A percentile compares a stretch with the other conserved stretches of the same genome.
Conservation (phyloP, 2,113 vertebrate species). For the Anguilla rostrata region DNA sequence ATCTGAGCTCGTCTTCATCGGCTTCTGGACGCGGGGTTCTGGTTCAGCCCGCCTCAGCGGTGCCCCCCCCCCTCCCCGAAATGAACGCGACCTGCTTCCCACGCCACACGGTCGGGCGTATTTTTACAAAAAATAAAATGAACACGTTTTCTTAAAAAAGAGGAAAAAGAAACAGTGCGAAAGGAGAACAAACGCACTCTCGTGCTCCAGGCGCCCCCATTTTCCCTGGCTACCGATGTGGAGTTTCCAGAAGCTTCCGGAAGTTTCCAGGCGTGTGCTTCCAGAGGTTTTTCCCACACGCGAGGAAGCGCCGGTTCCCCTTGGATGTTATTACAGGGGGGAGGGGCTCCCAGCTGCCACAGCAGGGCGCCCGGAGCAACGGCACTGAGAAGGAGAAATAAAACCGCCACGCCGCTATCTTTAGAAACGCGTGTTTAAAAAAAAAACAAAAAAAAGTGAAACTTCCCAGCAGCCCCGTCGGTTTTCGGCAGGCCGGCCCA, state of each 20-base stretch:
- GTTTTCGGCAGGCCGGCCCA: neutral
- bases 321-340: constrained; percentile 73
- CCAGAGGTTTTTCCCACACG: constrained; percentile 42
- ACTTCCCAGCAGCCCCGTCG: neutral
- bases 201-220: too few relatives aligned
- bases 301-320: constrained; percentile 70
- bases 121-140: neutral
- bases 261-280: constrained; percentile 44
- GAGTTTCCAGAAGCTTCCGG: constrained; percentile 28
- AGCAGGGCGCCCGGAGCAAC: constrained; percentile 55
- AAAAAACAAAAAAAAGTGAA: neutral
- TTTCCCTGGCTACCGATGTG: neutral
- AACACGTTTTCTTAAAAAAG: too few relatives aligned
- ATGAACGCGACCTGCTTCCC: neutral
- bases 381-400: constrained; percentile 55
- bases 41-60: neutral
- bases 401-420: constrained; percentile 25
- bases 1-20: neutral
- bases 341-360: constrained; percentile 68
- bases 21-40: too few relatives aligned
- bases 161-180: neutral
- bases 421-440: neutral
- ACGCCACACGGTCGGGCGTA: neutral
- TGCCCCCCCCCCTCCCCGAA: neutral
- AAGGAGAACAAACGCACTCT: neutral